Evolutionary conservation across 1,140 invertebrate species (phyloP).

Genomic region (Lordiphosa collinella): DNA sequence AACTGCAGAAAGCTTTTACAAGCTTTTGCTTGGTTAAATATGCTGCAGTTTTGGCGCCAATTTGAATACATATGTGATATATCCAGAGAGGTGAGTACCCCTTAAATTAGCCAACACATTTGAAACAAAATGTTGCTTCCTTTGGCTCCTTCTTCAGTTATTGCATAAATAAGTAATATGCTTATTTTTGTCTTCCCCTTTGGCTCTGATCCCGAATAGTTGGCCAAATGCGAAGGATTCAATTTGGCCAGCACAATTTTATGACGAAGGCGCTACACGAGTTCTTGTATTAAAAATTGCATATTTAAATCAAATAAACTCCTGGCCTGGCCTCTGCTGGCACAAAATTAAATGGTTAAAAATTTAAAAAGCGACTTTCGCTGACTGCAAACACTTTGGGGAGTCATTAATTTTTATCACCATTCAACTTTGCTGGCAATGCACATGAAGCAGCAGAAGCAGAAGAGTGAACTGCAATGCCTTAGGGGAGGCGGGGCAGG

Average conservation of each 20-base stretch:
- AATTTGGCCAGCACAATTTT: constrained; percentile 37
- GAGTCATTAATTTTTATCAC: constrained; percentile 65
- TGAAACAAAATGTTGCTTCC: too few relatives aligned
- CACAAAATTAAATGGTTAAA: constrained; percentile 66
- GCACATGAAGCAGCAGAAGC: too few relatives aligned
- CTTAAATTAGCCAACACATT: too few relatives aligned
- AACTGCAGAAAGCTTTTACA: too few relatives aligned
- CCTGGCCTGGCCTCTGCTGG: not conserved
- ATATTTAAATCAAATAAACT: constrained; percentile 69
- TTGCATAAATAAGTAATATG: constrained; percentile 69
- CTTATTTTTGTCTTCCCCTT: constrained; percentile 55
- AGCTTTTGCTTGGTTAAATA: too few relatives aligned
- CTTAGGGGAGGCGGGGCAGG: too few relatives aligned
- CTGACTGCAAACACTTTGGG: constrained; percentile 42
- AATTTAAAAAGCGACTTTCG: constrained; percentile 62
- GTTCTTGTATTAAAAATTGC: constrained; percentile 41
- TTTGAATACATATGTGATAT: too few relatives aligned
- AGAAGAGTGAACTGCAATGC: too few relatives aligned
- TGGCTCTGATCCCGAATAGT: constrained; percentile 43
- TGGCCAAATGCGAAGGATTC: constrained; percentile 53
- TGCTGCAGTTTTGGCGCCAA: too few relatives aligned
- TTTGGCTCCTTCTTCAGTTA: constrained; percentile 39
- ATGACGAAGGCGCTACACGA: constrained; percentile 11
- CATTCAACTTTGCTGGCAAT: constrained; percentile 16
- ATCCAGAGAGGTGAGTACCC: too few relatives aligned